phyloP scores from a whole-genome alignment of 92 coral and sea anemone species.

The Porites evermanni region DNA sequence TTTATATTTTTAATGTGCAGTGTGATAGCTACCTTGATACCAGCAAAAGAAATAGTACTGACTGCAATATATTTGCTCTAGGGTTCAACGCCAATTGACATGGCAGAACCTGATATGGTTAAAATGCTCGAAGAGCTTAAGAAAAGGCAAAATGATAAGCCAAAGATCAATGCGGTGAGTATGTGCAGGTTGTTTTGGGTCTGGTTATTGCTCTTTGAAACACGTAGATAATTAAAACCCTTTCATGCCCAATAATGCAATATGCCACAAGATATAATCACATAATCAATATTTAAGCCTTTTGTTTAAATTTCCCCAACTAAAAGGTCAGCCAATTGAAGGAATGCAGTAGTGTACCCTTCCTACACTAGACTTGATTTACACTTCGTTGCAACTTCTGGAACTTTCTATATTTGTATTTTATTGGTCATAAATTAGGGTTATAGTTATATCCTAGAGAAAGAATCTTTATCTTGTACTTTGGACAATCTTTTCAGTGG shows the following conservation, averaged over 20 bases:
- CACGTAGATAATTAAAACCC: neutral
- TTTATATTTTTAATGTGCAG: neutral
- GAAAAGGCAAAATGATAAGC: conserved; percentile 91
- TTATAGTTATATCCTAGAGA: no score
- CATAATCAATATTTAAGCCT: no score
- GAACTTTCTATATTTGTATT: no score
- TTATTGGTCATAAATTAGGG: no score
- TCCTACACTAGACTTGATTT: no score
- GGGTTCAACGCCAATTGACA: conserved; percentile 97
- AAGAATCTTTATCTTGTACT: no score
- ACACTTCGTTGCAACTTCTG: no score
- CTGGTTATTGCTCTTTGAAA: neutral
- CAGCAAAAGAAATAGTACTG: neutral
- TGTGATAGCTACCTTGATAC: neutral
- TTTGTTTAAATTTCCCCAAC: no score
- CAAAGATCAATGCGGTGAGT: conserved; percentile 94
- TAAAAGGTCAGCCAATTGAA: no score
- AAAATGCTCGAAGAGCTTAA: conserved; percentile 94
- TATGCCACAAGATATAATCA: no score
- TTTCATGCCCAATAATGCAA: neutral
- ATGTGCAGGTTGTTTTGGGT: neutral
- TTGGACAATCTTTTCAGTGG: no score
- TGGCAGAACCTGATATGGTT: conserved; percentile 99
- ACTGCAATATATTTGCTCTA: conserved; percentile 16
- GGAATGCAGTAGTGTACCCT: no score